Evolutionary conservation across 2,113 vertebrate species (phyloP).

Genomic region (Carollia perspicillata): DNA sequence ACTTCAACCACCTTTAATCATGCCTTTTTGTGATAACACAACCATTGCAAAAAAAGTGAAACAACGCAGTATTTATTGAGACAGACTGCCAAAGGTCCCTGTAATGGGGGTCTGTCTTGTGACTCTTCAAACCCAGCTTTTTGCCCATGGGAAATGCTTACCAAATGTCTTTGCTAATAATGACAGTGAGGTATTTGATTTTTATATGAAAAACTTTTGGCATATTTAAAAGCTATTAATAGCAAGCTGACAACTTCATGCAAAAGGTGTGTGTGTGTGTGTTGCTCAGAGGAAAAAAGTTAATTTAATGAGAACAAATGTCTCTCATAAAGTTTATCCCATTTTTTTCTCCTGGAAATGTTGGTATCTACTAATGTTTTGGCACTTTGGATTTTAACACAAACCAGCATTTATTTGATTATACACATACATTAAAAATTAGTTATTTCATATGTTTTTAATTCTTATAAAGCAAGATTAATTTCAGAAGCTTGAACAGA

Average conservation of each 20-base stretch:
- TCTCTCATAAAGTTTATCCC: neutral
- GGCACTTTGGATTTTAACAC: neutral
- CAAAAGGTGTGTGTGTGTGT: neutral
- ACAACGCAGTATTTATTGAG: neutral
- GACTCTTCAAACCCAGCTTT: neutral
- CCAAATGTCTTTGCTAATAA: neutral
- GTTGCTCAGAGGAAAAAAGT: neutral
- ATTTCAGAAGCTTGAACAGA: neutral
- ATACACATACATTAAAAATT: neutral
- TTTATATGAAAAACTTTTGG: conserved; percentile 17
- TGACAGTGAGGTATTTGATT: neutral
- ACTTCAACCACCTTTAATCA: too few species aligned
- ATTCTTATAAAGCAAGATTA: neutral
- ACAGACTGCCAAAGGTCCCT: neutral
- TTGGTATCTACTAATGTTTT: neutral
- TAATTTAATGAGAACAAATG: neutral
- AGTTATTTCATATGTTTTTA: neutral
- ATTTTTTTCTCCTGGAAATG: neutral
- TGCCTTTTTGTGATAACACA: neutral
- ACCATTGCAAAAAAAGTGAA: neutral
- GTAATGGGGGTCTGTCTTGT: neutral
- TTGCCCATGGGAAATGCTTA: neutral
- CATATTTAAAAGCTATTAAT: conserved; percentile 11
- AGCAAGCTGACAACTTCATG: neutral
- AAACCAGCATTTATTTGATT: neutral